Evolutionary conservation across 2,888 invertebrate species (phyloP).

Genomic region (Pycnomerus fuliginosus): DNA sequence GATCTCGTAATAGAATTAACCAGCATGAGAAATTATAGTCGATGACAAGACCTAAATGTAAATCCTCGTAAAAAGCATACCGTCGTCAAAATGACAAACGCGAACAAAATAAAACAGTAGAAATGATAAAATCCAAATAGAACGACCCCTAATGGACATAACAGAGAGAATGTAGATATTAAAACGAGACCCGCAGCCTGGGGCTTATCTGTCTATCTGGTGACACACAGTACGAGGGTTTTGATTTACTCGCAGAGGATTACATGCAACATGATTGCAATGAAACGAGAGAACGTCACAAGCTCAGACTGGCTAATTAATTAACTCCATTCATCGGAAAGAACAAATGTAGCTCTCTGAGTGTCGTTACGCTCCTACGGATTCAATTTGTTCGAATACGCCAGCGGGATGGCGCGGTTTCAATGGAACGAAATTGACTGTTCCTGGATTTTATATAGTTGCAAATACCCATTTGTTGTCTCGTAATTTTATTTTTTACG

Average conservation of each 20-base stretch:
- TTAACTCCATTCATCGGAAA: slow-evolving; percentile 44
- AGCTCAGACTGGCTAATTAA: slow-evolving; percentile 38
- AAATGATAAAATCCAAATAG: too few relatives aligned
- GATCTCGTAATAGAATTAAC: too few relatives aligned
- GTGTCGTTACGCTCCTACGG: slow-evolving; percentile 39
- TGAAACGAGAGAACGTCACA: slow-evolving; percentile 36
- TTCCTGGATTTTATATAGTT: neutral
- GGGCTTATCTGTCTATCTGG: slow-evolving; percentile 21
- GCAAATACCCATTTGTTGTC: too few relatives aligned
- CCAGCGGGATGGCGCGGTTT: slow-evolving; percentile 35
- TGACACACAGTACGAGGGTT: slow-evolving; percentile 26
- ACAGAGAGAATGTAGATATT: too few relatives aligned
- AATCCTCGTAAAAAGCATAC: too few relatives aligned
- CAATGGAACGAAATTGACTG: slow-evolving; percentile 32
- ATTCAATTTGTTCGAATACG: slow-evolving; percentile 42
- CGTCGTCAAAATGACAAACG: too few relatives aligned
- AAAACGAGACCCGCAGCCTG: too few relatives aligned
- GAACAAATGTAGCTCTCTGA: slow-evolving; percentile 40
- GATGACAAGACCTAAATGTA: too few relatives aligned
- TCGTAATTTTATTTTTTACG: too few relatives aligned
- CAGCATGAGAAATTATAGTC: too few relatives aligned
- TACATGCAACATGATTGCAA: slow-evolving; percentile 38
- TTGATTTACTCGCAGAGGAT: slow-evolving; percentile 34
- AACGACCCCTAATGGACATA: too few relatives aligned
- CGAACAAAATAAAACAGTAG: too few relatives aligned